phyloP scores from a whole-genome alignment of 2,797 vertebrate genomes.

The Phataginus tetradactyla region DNA sequence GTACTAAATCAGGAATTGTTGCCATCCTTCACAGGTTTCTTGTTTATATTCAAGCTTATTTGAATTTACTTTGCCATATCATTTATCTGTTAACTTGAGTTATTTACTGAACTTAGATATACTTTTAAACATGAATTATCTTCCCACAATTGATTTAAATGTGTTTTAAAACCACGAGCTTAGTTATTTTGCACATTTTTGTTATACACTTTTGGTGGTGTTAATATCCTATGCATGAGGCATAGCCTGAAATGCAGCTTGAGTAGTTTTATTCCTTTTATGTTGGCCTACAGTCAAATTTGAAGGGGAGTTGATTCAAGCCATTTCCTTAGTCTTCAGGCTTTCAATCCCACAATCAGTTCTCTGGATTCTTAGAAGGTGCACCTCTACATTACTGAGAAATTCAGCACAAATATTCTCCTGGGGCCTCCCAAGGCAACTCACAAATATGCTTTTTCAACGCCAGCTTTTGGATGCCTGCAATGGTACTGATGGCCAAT shows the following conservation, averaged over 20 bases:
- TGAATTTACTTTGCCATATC: constrained; percentile 13
- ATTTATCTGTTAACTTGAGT: neutral
- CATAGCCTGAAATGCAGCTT: neutral
- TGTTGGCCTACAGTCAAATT: neutral
- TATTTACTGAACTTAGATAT: constrained; percentile 11
- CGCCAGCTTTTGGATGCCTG: neutral
- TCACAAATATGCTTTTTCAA: neutral
- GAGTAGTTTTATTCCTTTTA: neutral
- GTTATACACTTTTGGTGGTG: neutral
- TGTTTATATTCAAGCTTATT: neutral
- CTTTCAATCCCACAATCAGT: neutral
- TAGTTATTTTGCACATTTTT: neutral
- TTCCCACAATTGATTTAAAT: neutral
- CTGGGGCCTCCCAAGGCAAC: neutral
- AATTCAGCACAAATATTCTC: neutral
- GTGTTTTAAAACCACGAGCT: neutral
- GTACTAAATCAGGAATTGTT: neutral
- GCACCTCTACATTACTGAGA: neutral
- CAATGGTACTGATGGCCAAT: neutral
- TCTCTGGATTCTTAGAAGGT: neutral
- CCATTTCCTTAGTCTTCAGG: neutral
- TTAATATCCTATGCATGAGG: neutral
- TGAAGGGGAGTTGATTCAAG: neutral
- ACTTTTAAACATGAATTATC: neutral
- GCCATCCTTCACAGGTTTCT: neutral